phyloP scores from a whole-genome alignment of 2,797 vertebrate genomes.

The Psittacula derbiana region DNA sequence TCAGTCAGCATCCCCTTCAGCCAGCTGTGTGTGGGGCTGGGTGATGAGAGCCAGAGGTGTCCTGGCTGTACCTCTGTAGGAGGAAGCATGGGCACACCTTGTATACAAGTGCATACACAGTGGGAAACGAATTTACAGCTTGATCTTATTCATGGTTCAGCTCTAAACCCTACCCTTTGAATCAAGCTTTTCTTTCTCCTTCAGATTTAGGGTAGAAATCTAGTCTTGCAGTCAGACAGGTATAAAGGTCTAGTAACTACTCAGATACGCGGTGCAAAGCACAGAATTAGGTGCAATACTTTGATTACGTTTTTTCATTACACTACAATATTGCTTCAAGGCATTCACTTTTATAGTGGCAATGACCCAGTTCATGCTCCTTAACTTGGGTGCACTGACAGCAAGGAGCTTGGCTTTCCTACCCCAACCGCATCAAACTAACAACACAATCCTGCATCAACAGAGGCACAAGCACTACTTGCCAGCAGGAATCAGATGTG shows the following conservation, averaged over 20 bases:
- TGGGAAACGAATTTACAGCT: background rate
- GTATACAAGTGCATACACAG: background rate
- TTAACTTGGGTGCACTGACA: background rate
- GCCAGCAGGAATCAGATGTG: background rate
- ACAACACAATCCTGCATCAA: background rate
- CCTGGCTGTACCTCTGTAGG: fast-evolving
- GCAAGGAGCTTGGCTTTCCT: conserved; percentile 22
- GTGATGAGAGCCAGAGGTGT: background rate
- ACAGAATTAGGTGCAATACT: background rate
- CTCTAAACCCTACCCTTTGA: background rate
- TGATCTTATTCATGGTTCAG: background rate
- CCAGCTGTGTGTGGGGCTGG: background rate
- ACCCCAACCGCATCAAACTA: conserved; percentile 33
- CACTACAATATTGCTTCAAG: conserved; percentile 16
- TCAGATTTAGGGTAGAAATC: background rate
- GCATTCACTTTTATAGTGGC: conserved; percentile 9
- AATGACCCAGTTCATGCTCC: background rate
- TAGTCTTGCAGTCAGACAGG: background rate
- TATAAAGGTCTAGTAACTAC: background rate
- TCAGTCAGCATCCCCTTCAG: background rate
- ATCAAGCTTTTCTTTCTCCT: background rate
- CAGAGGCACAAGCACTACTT: background rate
- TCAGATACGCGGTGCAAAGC: background rate
- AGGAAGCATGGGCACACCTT: background rate
- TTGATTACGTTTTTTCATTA: conserved; percentile 1